phyloP scores from a whole-genome alignment of 2,888 invertebrate genomes.

The Platycnemis pennipes region DNA sequence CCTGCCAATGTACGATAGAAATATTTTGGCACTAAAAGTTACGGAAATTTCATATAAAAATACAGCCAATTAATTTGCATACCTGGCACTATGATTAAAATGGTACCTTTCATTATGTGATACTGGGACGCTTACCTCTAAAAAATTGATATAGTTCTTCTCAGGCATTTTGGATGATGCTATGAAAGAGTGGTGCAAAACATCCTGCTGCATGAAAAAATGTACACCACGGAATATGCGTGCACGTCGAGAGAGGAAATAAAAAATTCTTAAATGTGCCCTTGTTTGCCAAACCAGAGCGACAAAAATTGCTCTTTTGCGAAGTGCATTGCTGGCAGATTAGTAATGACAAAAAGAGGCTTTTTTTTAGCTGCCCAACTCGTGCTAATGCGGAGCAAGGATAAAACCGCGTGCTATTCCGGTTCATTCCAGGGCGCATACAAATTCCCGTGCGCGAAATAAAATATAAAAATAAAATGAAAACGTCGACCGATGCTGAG shows the following conservation, averaged over 20 bases:
- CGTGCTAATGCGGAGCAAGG: slow-evolving; percentile 23
- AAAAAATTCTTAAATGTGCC: slow-evolving; percentile 13
- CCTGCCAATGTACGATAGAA: no score
- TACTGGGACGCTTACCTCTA: background rate
- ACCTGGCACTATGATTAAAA: background rate
- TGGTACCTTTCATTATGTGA: background rate
- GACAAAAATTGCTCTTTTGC: background rate
- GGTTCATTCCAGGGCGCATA: background rate
- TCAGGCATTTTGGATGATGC: background rate
- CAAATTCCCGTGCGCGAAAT: slow-evolving; percentile 21
- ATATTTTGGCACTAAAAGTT: no score
- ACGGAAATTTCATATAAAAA: no score
- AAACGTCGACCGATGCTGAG: background rate
- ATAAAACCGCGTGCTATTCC: slow-evolving; percentile 26
- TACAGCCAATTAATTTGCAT: background rate
- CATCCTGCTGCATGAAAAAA: background rate
- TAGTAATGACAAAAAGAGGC: background rate
- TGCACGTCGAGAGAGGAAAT: background rate
- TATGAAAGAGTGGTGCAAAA: background rate
- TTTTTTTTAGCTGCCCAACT: background rate
- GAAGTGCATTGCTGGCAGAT: slow-evolving; percentile 8
- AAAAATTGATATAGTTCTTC: background rate
- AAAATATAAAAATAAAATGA: background rate
- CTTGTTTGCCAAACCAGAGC: slow-evolving; percentile 26
- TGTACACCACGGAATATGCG: background rate